Base-by-base conservation (phyloP, 2,888 invertebrate species). In the Linyphia triangularis region DNA sequence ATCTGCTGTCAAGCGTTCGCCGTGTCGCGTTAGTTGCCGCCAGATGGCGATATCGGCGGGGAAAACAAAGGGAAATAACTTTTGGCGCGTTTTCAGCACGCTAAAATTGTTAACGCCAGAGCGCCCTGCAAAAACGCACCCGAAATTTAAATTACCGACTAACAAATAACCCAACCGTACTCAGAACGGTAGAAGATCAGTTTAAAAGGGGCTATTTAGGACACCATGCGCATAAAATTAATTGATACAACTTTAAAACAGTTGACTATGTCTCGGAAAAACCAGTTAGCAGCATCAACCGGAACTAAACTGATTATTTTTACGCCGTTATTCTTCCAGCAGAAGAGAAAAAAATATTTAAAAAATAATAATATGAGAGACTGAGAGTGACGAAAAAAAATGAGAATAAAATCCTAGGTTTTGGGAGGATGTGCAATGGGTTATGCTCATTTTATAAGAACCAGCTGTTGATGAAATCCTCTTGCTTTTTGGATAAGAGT, bases 241-340 rank as follows among this genome's bases (percentile, higher is more conserved):
- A 89, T 89, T 89, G 89, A 89, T 79, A 89, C 78, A 84, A 89
- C 84, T 89, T 89, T 89, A 89, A 89, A 89, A 73, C 78, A 79
- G 83, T 84, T 79, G 78, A 84, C 65, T 84, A 43, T 78, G 78
- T 33, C 69, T 67, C 61, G 63, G 78, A 65, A 77, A 82, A 69
- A 78, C 61, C 78, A 70, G 83, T 70, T 78, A 73, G 78, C 65
- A 65, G 88, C 63, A 33, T 43, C 70, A 79, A 83, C 83, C 65
- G 77, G 78, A 84, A 79, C 84, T 89, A 89, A 89, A 89, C 79
- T 84, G 89, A 89, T 89, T 89, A 89, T 89, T 89, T 83, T 84
- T 89, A 63, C 79, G 89, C 73, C 83, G 88, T 77, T 82, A 82
- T 82, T 82, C 57, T 59, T 33, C 28, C 30, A 24, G 26, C 65